Conservation (phyloP, 1,140 invertebrate genomes). For the Trachymyrmex cornetzi region DNA sequence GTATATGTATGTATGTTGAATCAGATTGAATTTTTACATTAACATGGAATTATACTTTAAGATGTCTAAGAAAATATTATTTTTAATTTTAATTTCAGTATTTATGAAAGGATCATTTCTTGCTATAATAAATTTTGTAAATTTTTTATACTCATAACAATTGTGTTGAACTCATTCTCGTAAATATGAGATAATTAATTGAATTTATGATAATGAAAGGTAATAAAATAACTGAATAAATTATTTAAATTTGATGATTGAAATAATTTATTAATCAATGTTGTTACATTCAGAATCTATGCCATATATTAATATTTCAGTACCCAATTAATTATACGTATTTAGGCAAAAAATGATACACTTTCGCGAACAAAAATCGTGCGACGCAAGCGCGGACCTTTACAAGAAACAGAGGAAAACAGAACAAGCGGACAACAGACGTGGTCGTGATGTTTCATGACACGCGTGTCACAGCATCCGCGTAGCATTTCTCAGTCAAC, state of each 20-base stretch:
- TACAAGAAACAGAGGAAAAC: conserved; percentile 63
- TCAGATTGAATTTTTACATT: background rate
- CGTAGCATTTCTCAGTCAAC: conserved; percentile 1
- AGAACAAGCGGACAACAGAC: conserved; percentile 61
- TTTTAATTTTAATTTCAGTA: no score
- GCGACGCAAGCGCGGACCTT: conserved; percentile 52
- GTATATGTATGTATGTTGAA: no score
- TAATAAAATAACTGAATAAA: background rate
- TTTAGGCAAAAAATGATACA: background rate
- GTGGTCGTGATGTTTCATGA: conserved; percentile 29
- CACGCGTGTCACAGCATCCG: conserved; percentile 22
- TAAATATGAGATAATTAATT: background rate
- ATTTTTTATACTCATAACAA: no score
- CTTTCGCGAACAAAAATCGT: conserved; percentile 15
- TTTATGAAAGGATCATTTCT: no score
- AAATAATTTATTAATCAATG: conserved; percentile 1
- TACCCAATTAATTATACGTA: background rate
- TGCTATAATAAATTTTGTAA: no score
- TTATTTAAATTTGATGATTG: background rate
- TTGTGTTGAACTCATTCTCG: no score
- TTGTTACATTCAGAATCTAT: background rate
- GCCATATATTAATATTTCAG: background rate
- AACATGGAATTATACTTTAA: no score
- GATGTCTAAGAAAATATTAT: no score
- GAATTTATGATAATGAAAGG: background rate